phyloP scores from a whole-genome alignment of 2,797 vertebrate genomes.

The Arrhamphus sclerolepis region DNA sequence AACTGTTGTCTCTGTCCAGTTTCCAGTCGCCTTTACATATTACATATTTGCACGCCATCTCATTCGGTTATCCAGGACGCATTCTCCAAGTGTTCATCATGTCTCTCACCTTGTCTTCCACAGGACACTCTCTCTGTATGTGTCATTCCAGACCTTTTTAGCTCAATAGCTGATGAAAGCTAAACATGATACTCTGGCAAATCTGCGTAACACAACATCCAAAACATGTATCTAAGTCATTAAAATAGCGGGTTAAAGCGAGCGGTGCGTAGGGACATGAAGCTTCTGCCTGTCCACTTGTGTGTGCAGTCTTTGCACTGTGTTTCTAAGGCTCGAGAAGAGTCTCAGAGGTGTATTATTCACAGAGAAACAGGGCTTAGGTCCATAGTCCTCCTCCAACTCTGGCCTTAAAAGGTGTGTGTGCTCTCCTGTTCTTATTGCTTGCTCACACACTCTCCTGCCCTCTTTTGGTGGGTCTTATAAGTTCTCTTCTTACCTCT shows the following conservation, averaged over 20 bases:
- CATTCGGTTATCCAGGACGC: too few relatives aligned
- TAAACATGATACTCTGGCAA: background rate
- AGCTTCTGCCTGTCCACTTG: constrained; percentile 34
- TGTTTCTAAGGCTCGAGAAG: constrained; percentile 58
- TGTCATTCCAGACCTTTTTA: too few relatives aligned
- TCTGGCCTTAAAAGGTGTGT: constrained; percentile 57
- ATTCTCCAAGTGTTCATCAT: too few relatives aligned
- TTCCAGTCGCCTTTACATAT: too few relatives aligned
- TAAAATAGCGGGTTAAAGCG: constrained; percentile 42
- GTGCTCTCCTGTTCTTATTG: constrained; percentile 27
- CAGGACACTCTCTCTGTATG: too few relatives aligned
- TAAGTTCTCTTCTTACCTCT: constrained; percentile 1
- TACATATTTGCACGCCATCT: too few relatives aligned
- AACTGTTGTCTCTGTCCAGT: too few relatives aligned
- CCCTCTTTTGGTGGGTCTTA: constrained; percentile 4
- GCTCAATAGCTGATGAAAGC: too few relatives aligned
- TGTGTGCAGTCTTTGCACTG: constrained; percentile 46
- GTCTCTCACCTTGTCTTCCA: too few relatives aligned
- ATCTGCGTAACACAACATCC: constrained; percentile 25
- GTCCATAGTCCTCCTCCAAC: constrained; percentile 49
- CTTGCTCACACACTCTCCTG: constrained; percentile 16
- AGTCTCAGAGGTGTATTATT: constrained; percentile 66
- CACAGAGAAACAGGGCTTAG: constrained; percentile 60
- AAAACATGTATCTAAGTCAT: constrained; percentile 36
- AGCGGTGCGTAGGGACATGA: constrained; percentile 47